Percentiles rank a stretch among this genome's conserved stretches.
phyloP scores from a whole-genome alignment of 1,140 invertebrate species.

The Drosophila trapezifrons region DNA sequence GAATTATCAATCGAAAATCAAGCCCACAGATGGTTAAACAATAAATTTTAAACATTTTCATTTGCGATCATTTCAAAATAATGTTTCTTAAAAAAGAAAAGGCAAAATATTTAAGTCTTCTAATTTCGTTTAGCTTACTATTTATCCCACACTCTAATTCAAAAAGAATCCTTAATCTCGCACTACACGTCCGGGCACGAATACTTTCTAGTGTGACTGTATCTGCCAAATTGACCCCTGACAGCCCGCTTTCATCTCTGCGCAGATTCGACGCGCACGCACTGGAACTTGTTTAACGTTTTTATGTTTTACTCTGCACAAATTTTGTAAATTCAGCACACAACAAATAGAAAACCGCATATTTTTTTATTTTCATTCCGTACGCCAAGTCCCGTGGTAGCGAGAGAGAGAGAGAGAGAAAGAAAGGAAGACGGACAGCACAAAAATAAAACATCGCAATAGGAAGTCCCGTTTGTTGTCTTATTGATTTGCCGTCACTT shows the following conservation, averaged over 20 bases:
- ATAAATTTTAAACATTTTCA: not conserved
- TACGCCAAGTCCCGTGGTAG: conserved; percentile 6
- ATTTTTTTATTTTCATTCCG: conserved; percentile 20
- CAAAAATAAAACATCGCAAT: conserved; percentile 14
- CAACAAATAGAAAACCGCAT: conserved; percentile 25
- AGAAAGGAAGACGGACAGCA: conserved; percentile 12
- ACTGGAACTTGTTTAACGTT: conserved; percentile 55
- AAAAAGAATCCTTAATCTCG: not conserved
- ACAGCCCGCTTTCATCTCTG: conserved; percentile 43
- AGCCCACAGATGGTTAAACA: not conserved
- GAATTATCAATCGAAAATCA: not conserved
- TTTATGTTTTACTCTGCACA: conserved; percentile 62
- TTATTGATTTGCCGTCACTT: conserved; percentile 55
- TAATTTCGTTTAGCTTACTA: no score
- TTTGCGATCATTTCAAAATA: not conserved
- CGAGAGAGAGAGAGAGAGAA: not conserved
- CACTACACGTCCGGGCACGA: conserved; percentile 2
- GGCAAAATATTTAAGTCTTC: not conserved
- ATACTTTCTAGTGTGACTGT: conserved; percentile 24
- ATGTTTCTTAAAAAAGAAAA: not conserved
- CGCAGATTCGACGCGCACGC: conserved; percentile 46
- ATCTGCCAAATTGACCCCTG: conserved; percentile 29
- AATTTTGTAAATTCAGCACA: conserved; percentile 50
- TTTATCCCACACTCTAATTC: not conserved
- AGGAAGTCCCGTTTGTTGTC: conserved; percentile 41